These are phyloP conservation scores for Gallirallus australis DNA, from an alignment of 2,797 vertebrate species.

Conservation along the genomic window DNA sequence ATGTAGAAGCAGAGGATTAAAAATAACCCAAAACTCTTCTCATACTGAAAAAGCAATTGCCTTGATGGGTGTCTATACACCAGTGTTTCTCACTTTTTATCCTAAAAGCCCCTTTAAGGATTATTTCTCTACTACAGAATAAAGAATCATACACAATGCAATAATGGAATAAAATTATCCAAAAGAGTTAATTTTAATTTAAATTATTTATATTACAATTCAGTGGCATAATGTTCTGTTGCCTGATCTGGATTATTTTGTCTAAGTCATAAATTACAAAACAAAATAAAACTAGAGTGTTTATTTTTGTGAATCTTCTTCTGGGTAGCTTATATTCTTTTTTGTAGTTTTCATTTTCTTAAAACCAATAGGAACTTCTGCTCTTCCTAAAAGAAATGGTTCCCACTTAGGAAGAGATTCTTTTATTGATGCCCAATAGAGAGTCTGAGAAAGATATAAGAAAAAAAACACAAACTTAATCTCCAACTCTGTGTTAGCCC, in stretches of 20 bases:
- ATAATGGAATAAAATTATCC: not conserved
- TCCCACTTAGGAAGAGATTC: conserved; percentile 89
- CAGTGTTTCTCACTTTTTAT: not conserved
- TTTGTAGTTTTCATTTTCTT: conserved; percentile 59
- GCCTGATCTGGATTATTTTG: not conserved
- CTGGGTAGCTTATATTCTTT: conserved; percentile 57
- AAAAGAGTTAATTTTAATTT: not conserved
- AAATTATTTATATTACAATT: not conserved
- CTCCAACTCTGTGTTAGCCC: conserved; percentile 66
- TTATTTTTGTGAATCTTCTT: conserved; percentile 51
- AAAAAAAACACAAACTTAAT: conserved; percentile 66
- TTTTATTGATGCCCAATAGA: conserved; percentile 89
- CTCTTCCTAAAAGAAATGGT: conserved; percentile 87
- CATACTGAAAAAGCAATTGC: not conserved
- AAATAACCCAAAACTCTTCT: conserved; percentile 38
- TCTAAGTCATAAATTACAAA: not conserved
- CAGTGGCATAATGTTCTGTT: not conserved
- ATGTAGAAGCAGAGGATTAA: conserved; percentile 26
- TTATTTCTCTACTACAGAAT: not conserved
- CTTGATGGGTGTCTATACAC: not conserved
- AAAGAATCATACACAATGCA: not conserved
- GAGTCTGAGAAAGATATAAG: conserved; percentile 79
- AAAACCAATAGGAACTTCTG: conserved; percentile 76
- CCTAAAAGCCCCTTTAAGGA: not conserved
- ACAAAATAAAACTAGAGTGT: conserved; percentile 65